These are phyloP conservation scores for Grallaria varia DNA, from an alignment of 2,113 vertebrate species.

Conservation along the genomic window DNA sequence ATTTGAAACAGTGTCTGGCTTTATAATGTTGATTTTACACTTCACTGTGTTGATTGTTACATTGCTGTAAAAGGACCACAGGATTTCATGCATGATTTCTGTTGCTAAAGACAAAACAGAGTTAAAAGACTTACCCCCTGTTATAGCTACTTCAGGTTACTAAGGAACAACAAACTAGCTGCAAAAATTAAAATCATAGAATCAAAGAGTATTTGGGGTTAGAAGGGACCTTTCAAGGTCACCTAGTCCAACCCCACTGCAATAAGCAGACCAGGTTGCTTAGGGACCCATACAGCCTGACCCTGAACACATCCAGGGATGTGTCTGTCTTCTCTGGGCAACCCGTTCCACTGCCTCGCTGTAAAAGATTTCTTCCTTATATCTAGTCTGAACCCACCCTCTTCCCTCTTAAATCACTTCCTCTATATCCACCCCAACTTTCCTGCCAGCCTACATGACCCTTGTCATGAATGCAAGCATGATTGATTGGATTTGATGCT, in stretches of 20 bases:
- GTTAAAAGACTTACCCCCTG: not conserved
- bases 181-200: not conserved
- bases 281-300: not conserved
- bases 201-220: not conserved
- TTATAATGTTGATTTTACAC: not conserved
- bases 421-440: not conserved
- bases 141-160: not conserved
- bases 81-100: not conserved
- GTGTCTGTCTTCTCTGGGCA: not conserved
- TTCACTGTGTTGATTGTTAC: not conserved
- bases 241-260: not conserved
- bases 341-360: rapidly evolving
- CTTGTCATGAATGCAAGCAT: not conserved
- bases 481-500: not conserved
- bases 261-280: not conserved
- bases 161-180: not conserved
- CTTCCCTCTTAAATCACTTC: not conserved
- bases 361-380: not conserved
- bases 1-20: not conserved
- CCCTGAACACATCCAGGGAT: not conserved
- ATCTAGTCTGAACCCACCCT: not conserved
- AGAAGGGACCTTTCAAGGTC: not conserved
- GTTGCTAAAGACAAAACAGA: not conserved
- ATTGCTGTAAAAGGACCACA: not conserved
- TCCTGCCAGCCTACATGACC: not conserved